Conservation (phyloP, 2,113 vertebrate species). For the Ondatra zibethicus region DNA sequence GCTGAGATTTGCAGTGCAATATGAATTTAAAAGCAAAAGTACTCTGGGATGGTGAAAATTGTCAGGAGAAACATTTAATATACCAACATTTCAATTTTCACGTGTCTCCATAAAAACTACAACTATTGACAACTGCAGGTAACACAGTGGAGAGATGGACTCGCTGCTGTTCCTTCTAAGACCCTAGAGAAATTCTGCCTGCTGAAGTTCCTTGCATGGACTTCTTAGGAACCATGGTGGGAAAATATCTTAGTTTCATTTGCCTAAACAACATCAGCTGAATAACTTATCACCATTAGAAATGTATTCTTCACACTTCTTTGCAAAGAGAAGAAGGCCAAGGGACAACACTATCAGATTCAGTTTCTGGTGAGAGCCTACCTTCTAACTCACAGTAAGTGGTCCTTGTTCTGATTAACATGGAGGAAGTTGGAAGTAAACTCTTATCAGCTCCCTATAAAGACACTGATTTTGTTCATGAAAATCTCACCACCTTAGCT, state of each 20-base stretch:
- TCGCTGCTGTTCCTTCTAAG: rapidly evolving
- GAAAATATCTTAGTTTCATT: too few relatives aligned
- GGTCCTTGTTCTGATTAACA: background rate
- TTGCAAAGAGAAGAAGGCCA: background rate
- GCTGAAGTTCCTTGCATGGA: background rate
- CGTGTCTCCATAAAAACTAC: background rate
- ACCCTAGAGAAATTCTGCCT: background rate
- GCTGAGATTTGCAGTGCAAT: background rate
- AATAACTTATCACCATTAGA: background rate
- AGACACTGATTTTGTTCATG: background rate
- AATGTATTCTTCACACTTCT: background rate
- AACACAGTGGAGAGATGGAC: background rate
- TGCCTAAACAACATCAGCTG: background rate
- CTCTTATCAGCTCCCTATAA: background rate
- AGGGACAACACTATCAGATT: background rate
- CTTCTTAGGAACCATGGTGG: background rate
- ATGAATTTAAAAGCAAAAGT: background rate
- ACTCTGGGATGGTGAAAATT: background rate
- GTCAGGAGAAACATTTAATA: background rate
- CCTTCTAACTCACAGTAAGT: background rate
- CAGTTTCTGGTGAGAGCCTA: background rate
- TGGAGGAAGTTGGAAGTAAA: background rate
- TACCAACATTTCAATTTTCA: background rate
- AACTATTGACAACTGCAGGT: rapidly evolving
- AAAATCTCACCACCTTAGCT: background rate